Evolutionary conservation across 2,113 vertebrate species (phyloP).

Genomic region (Hassar affinis): DNA sequence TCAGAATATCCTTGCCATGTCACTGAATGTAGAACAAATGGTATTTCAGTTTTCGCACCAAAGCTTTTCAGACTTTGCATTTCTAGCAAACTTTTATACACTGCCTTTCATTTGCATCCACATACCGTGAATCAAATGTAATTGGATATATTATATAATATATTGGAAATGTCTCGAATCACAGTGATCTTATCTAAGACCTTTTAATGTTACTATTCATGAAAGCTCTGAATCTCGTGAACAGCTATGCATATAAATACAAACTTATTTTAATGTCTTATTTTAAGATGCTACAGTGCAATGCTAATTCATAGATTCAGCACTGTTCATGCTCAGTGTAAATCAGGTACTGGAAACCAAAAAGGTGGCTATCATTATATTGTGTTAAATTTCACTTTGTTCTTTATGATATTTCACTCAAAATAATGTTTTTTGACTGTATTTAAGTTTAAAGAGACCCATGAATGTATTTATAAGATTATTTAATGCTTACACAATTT

Average conservation of each 20-base stretch:
- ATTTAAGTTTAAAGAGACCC: neutral
- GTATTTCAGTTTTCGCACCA: neutral
- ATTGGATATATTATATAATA: neutral
- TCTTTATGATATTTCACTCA: neutral
- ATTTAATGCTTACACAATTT: neutral
- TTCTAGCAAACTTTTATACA: neutral
- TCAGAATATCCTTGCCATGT: neutral
- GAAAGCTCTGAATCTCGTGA: neutral
- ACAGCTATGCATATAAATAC: constrained; percentile 2
- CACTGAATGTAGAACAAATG: neutral
- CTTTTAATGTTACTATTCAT: neutral
- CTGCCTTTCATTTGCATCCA: neutral
- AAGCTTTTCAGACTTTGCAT: neutral
- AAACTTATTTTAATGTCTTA: neutral
- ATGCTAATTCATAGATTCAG: neutral
- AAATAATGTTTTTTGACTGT: neutral
- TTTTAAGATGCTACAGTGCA: neutral
- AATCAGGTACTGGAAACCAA: neutral
- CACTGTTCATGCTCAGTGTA: neutral
- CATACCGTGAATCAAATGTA: neutral
- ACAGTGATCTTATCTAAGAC: neutral
- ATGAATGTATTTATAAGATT: neutral
- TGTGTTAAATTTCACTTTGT: neutral
- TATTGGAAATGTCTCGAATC: neutral
- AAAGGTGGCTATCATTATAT: neutral